Evolutionary conservation across 2,113 vertebrate genomes (phyloP), one percentile per base, ranked within the genome.

Genomic region (Callospermophilus lateralis): DNA sequence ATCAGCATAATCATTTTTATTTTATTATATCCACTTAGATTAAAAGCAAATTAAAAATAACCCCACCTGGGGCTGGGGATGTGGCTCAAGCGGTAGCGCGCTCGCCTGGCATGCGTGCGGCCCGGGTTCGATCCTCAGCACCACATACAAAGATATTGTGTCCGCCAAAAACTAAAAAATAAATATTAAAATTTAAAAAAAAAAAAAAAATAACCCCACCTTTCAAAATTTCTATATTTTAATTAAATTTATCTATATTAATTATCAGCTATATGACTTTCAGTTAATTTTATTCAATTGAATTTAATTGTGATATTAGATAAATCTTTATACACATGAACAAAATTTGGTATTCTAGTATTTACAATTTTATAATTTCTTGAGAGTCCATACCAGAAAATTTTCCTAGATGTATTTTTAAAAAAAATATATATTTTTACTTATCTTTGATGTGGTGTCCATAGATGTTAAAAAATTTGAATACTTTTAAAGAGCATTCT

Each of bases 401-500:
- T 70, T 13, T 53, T 42, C 37, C 58, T 10, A 37, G 24, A 73
- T 39, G 65, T 92, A 6, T 34, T 58, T 72, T 85, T 28, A 17
- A 5, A 88, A 94, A 63, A 72, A 94, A 81, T 22, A 32, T 22
- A 32, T 11, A 92, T 74, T 72, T 93, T 87, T 96, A 45, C 37
- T 26, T 26, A 5, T 89, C 42, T 19, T 77, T 90, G 17, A 58
- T 22, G 3, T 68, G 73, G 3, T 92, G 76, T 61, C 10, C 24
- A 65, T 92, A 93, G 30, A 97, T 63, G 95, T 78, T 9, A 92
- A 89, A 97, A 48, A 11, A 4, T 78, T 98, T 85, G 53, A 93
- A 26, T 80, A 6, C 39, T 72, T 93, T 78, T 30, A 89, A 42
- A 89, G 0, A 42, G 48, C 12, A 13, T 92, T 96, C 65, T 89